Percentiles rank a stretch among this genome's conserved stretches.
Conservation (phyloP, 1,140 invertebrate species). For the Phenacoccus solenopsis region DNA sequence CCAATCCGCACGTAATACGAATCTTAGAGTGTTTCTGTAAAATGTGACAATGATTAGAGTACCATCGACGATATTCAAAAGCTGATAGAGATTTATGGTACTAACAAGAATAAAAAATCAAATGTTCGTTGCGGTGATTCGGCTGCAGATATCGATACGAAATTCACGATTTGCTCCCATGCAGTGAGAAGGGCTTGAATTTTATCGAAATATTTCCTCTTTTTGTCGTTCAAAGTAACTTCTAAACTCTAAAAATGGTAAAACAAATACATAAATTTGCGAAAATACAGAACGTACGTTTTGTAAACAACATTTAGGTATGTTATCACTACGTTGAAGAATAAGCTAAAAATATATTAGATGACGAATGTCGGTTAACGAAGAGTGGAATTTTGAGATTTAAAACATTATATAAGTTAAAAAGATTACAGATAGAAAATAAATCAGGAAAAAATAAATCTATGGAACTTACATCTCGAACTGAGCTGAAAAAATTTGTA, state of each 20-base stretch:
- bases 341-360: no score
- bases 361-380: no score
- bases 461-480: no score
- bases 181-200: conserved; percentile 41
- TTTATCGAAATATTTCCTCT: conserved; percentile 43
- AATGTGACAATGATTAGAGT: conserved; percentile 11
- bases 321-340: background rate
- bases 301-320: background rate
- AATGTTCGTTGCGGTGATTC: background rate
- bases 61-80: conserved; percentile 4
- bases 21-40: conserved; percentile 36
- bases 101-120: background rate
- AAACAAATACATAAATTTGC: conserved; percentile 21
- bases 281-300: background rate
- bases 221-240: conserved; percentile 40
- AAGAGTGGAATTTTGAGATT: no score
- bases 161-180: conserved; percentile 43
- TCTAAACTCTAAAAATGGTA: conserved; percentile 35
- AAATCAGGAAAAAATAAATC: no score
- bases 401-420: no score
- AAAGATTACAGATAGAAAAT: no score
- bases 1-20: conserved; percentile 44
- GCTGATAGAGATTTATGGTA: background rate
- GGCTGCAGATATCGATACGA: conserved; percentile 29
- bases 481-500: no score